These are phyloP conservation scores for Mylabris sibirica DNA, from an alignment of 2,888 invertebrate species.

Conservation along the genomic window DNA sequence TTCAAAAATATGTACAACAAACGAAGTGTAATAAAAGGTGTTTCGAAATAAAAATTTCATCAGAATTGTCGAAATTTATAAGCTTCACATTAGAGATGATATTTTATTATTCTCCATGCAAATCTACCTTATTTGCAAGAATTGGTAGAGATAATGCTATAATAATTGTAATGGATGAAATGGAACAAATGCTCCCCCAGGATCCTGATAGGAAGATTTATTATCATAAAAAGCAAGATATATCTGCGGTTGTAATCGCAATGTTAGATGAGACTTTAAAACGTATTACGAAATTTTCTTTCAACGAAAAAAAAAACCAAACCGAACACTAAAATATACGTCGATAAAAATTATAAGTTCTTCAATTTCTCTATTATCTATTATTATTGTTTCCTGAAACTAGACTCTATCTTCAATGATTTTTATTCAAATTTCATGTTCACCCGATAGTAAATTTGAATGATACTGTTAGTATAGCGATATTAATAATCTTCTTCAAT, in stretches of 20 bases:
- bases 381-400: too few species aligned
- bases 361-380: too few species aligned
- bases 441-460: too few species aligned
- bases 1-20: too few species aligned
- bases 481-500: too few species aligned
- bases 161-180: slow-evolving; percentile 7
- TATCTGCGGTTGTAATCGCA: background rate
- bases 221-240: background rate
- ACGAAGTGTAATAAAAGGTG: too few species aligned
- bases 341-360: too few species aligned
- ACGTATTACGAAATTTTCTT: background rate
- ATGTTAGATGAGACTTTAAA: background rate
- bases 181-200: background rate
- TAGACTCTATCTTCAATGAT: too few species aligned
- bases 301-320: background rate
- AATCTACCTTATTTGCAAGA: background rate
- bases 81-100: background rate
- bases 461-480: too few species aligned
- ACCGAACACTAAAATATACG: too few species aligned
- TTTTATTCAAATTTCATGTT: too few species aligned
- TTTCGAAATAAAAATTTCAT: background rate
- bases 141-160: background rate
- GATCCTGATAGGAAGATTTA: slow-evolving; percentile 7
- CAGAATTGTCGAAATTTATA: background rate
- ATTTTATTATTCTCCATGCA: background rate